phyloP scores from a whole-genome alignment of 2,797 vertebrate species.

The Simalia tracyae region DNA sequence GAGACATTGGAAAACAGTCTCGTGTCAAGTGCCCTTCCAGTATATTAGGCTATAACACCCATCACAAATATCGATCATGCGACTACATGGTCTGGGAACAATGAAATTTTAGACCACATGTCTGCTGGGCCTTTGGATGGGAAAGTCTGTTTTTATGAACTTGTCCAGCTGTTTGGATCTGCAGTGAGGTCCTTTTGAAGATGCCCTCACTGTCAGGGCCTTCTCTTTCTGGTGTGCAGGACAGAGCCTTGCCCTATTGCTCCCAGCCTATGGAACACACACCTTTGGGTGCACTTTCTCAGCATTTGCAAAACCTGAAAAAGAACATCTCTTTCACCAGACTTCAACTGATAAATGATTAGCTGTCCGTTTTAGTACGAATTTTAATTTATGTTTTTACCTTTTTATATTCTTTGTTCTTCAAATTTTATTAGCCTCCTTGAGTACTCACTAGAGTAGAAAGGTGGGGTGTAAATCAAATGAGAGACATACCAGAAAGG shows the following conservation, averaged over 20 bases:
- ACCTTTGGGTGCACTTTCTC: background rate
- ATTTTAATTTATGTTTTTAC: background rate
- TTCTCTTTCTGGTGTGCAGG: background rate
- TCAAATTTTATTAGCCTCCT: background rate
- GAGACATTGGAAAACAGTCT: background rate
- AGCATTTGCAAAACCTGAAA: background rate
- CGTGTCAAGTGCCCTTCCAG: background rate
- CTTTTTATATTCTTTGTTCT: background rate
- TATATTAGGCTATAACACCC: background rate
- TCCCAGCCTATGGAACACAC: background rate
- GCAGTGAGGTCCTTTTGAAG: background rate
- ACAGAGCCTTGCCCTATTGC: background rate
- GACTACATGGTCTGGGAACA: background rate
- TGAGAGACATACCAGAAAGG: background rate
- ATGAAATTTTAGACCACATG: background rate
- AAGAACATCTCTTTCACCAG: background rate
- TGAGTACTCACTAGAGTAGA: background rate
- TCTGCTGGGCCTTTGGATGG: background rate
- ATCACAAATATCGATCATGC: background rate
- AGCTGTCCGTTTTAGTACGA: background rate
- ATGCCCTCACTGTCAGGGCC: background rate
- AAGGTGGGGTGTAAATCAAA: background rate
- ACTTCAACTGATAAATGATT: background rate
- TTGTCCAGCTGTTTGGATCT: background rate
- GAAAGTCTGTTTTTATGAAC: background rate